Evolutionary conservation across 1,140 invertebrate genomes (phyloP).

Genomic region (Eupeodes corollae): DNA sequence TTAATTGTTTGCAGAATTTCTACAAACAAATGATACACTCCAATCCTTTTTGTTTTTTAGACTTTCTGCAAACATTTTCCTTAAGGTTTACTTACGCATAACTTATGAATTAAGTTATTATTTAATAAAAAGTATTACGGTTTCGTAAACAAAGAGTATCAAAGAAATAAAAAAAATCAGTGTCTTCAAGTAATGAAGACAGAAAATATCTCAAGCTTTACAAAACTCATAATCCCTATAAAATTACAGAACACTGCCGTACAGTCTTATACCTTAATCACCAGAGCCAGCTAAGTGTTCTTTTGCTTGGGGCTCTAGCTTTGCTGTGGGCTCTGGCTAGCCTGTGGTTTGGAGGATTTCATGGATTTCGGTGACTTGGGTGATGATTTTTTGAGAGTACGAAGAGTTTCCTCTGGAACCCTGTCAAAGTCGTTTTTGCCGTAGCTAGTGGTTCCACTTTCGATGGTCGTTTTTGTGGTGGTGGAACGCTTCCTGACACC

Average conservation of each 20-base stretch:
- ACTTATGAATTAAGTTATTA: no score
- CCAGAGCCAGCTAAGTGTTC: constrained; percentile 55
- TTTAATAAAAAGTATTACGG: no score
- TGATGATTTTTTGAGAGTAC: constrained; percentile 56
- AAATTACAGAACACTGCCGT: not conserved
- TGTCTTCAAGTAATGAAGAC: no score
- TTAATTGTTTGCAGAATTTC: no score
- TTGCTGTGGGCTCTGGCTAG: constrained; percentile 38
- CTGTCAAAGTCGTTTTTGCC: constrained; percentile 96
- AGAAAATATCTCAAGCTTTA: no score
- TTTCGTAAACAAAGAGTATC: no score
- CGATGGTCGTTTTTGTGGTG: constrained; percentile 50
- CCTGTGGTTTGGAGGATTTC: constrained; percentile 39
- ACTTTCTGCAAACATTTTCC: no score
- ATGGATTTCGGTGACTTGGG: constrained; percentile 34
- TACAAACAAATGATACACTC: no score
- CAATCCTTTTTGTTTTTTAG: no score
- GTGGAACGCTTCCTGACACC: constrained; percentile 42
- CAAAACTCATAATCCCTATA: no score
- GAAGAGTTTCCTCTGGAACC: constrained; percentile 84
- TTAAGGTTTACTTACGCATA: no score
- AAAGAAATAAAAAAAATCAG: no score
- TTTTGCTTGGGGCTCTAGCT: constrained; percentile 58
- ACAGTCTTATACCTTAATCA: constrained; percentile 5
- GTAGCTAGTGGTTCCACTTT: constrained; percentile 75